These are phyloP conservation scores for Pontoporia blainvillei DNA, from an alignment of 2,113 vertebrate genomes.

Conservation along the genomic window DNA sequence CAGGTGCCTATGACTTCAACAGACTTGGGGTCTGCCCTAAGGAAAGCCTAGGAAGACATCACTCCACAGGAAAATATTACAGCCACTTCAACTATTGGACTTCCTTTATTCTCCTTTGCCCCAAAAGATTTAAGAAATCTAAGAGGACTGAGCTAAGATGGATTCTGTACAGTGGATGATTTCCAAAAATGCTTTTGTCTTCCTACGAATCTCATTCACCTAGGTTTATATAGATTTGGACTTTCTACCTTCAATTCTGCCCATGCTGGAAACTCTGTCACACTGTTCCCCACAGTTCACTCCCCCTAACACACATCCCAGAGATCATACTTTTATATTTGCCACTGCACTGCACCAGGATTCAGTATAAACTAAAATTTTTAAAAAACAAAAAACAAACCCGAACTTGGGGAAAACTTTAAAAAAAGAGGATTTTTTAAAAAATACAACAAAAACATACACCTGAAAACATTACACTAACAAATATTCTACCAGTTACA, in stretches of 20 bases:
- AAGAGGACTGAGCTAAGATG: background rate
- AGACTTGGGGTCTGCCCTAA: background rate
- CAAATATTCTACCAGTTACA: background rate
- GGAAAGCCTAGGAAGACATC: background rate
- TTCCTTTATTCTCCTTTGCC: background rate
- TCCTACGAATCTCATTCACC: background rate
- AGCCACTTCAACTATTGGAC: too few relatives aligned
- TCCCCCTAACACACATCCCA: background rate
- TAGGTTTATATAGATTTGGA: background rate
- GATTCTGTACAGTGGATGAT: background rate
- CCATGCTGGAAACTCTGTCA: background rate
- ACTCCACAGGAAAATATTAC: background rate
- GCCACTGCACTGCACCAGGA: background rate
- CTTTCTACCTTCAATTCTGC: background rate
- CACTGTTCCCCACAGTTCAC: background rate
- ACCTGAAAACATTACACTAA: background rate
- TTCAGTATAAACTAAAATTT: background rate
- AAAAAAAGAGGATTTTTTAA: background rate
- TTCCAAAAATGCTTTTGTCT: background rate
- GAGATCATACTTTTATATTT: background rate
- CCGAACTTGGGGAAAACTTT: background rate
- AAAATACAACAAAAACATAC: background rate
- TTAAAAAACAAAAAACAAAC: background rate
- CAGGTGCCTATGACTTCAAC: background rate
- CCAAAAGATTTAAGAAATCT: background rate